Base-by-base conservation (phyloP, 1,140 invertebrate genomes). In the Popillia japonica region DNA sequence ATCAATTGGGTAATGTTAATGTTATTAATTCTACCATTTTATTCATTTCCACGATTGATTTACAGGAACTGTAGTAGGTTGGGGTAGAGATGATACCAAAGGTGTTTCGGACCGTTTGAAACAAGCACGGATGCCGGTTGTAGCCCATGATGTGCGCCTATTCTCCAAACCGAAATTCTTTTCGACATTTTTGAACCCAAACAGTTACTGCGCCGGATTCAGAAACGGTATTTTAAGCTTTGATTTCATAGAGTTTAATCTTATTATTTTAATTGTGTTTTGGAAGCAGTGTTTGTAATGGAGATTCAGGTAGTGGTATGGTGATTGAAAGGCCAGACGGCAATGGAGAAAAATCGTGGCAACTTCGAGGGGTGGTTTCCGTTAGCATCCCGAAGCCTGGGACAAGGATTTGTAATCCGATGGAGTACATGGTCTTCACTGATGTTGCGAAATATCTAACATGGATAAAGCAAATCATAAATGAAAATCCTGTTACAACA, bases 121-220 rank as follows among this genome's bases (percentile, higher is more conserved):
- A 78, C 80, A 86, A 77, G 79, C 82, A 0, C 17, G 83, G 44
- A 84, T 87, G 84, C 85, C 86, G 0, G 81, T 88, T 0, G 83
- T 85, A 2, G 80, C 83, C 4, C 82, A 82, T 7, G 75, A 78
- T 2, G 82, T 79, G 6, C 87, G 87, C 68, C 82, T 87, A 10
- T 84, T 80, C 55, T 86, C 84, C 1, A 83, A 87, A 42, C 81
- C 82, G 9, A 82, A 77, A 78, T 92, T 85, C 81, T 89, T 89
- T 72, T 83, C 85, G 0, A 85, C 87, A 61, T 89, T 90, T 81
- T 91, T 90, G 0, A 90, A 89, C 0, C 88, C 90, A 17, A 89
- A 88, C 27, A 91, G 90, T 0, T 91, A 89, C 79, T 94, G 92
- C 83, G 92, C 92, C 23, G 92, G 92, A 23, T 83, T 82, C 72